Percentiles rank a stretch among this genome's conserved stretches.
Evolutionary conservation across 2,888 invertebrate species (phyloP).

Genomic region (Itoplectis maculator): DNA sequence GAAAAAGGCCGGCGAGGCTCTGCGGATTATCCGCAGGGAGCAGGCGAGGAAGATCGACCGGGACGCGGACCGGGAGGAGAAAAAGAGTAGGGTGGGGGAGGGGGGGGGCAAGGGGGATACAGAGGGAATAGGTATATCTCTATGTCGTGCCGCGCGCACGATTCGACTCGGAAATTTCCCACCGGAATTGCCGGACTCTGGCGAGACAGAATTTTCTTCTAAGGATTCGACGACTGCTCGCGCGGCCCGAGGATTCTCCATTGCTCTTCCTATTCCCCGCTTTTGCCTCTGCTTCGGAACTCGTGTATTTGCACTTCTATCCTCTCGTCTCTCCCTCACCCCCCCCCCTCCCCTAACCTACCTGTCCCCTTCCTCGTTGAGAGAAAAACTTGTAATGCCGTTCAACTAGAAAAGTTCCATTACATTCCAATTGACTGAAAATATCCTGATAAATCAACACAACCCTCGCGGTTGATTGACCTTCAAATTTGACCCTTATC

Average conservation of each 20-base stretch:
- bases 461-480: not conserved
- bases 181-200: constrained; percentile 61
- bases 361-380: not conserved
- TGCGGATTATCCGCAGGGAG: constrained; percentile 57
- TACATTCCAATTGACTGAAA: not conserved
- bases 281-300: not conserved
- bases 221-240: constrained; percentile 31
- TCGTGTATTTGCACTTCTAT: not conserved
- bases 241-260: constrained; percentile 22
- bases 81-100: constrained; percentile 40
- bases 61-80: too few species aligned
- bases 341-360: too few species aligned
- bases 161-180: constrained; percentile 64
- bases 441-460: not conserved
- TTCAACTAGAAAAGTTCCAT: not conserved
- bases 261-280: constrained; percentile 6
- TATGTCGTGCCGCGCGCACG: constrained; percentile 45
- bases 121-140: constrained; percentile 18
- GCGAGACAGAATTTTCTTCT: constrained; percentile 47
- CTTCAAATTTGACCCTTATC: not conserved
- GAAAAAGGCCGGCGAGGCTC: constrained; percentile 55
- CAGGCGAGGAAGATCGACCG: constrained; percentile 43
- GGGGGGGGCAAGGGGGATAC: constrained; percentile 20
- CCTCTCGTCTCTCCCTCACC: too few species aligned
- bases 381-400: not conserved